phyloP scores from a whole-genome alignment of 1,140 invertebrate genomes.

The Drosophila leontia region DNA sequence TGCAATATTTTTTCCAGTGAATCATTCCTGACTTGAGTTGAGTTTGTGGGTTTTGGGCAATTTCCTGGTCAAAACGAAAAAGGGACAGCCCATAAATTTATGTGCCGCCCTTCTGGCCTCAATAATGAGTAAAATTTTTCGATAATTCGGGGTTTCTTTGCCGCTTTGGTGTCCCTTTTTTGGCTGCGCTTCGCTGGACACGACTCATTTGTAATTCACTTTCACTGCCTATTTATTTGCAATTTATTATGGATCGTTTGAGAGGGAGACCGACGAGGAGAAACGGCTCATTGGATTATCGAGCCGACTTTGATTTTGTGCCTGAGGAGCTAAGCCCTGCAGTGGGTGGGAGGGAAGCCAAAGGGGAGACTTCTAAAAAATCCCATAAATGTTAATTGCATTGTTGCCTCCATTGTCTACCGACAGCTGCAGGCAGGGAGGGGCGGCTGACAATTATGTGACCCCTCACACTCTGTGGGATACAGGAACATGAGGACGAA shows the following conservation, averaged over 20 bases:
- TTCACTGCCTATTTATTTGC: conserved; percentile 69
- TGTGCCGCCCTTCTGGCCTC: conserved; percentile 60
- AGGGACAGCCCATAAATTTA: conserved; percentile 74
- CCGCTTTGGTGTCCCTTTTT: conserved; percentile 49
- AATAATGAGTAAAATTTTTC: conserved; percentile 79
- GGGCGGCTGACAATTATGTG: conserved; percentile 74
- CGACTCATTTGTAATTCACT: conserved; percentile 77
- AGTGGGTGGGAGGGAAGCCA: not conserved
- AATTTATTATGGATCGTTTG: conserved; percentile 64
- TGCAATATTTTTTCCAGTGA: too few species aligned
- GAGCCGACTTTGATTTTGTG: conserved; percentile 68
- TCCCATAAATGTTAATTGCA: conserved; percentile 83
- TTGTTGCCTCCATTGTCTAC: conserved; percentile 46
- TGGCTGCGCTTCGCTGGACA: conserved; percentile 47
- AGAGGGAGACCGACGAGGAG: not conserved
- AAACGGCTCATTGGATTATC: conserved; percentile 71
- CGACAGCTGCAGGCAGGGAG: conserved; percentile 57
- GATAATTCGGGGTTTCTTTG: conserved; percentile 70
- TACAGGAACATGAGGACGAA: conserved; percentile 46
- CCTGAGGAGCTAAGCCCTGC: not conserved
- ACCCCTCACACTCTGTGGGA: conserved; percentile 1
- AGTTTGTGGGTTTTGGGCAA: conserved; percentile 32
- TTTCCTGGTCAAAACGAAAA: conserved; percentile 57
- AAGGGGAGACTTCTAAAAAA: conserved; percentile 39
- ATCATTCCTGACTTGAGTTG: too few species aligned